These are phyloP conservation scores for Keiferia lycopersicella DNA, from an alignment of 2,888 invertebrate species.

Conservation along the genomic window DNA sequence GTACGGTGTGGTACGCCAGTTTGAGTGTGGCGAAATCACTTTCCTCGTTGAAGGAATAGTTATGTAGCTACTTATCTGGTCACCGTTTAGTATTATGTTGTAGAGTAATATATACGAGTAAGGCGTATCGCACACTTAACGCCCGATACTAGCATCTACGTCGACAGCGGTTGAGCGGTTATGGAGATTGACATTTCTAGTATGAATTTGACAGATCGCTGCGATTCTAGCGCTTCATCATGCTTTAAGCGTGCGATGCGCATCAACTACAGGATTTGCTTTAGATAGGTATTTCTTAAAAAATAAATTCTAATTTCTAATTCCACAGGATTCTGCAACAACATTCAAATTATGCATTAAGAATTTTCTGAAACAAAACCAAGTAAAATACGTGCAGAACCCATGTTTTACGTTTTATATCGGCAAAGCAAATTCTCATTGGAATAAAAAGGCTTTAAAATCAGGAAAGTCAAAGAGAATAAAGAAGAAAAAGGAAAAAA, in stretches of 20 bases:
- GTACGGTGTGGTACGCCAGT: neutral
- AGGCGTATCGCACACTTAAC: too few relatives aligned
- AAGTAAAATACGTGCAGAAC: neutral
- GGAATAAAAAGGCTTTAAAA: neutral
- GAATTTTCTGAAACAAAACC: constrained; percentile 13
- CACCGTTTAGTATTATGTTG: neutral
- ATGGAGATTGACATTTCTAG: too few relatives aligned
- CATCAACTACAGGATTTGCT: too few relatives aligned
- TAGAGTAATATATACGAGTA: neutral
- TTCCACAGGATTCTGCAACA: neutral
- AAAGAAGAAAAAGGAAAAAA: constrained; percentile 16
- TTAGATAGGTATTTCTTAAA: neutral
- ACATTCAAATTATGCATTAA: neutral
- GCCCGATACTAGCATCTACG: too few relatives aligned
- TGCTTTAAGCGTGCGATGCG: too few relatives aligned
- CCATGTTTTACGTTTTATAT: constrained; percentile 4
- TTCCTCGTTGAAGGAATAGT: constrained; percentile 2
- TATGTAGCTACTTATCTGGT: neutral
- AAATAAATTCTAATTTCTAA: neutral
- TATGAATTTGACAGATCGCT: too few relatives aligned
- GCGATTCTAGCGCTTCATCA: too few relatives aligned
- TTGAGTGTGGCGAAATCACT: constrained; percentile 10
- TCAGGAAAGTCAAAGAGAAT: neutral
- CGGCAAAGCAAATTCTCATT: constrained; percentile 12
- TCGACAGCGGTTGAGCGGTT: too few relatives aligned